Conservation (phyloP, 2,888 invertebrate species). For the Platycheirus albimanus region DNA sequence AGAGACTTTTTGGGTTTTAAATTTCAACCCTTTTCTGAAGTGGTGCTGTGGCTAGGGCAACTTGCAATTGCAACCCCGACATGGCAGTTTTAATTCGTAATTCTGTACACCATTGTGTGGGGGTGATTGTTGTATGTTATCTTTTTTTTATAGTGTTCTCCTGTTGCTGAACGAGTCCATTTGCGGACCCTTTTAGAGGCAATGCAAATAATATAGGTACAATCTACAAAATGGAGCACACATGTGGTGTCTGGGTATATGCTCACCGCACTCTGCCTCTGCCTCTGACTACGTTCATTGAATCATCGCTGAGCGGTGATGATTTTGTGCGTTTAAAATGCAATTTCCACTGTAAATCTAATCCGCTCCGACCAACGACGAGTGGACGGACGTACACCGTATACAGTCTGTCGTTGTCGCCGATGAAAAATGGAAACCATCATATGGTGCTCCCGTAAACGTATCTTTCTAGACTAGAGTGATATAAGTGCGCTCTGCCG, state of each 20-base stretch:
- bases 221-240: slow-evolving; percentile 48
- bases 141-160: slow-evolving; percentile 26
- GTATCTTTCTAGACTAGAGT: slow-evolving; percentile 9
- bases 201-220: slow-evolving; percentile 26
- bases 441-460: slow-evolving; percentile 35
- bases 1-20: slow-evolving; percentile 43
- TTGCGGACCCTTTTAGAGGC: slow-evolving; percentile 59
- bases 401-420: slow-evolving; percentile 4
- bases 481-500: slow-evolving; percentile 44
- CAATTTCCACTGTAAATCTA: slow-evolving; percentile 70
- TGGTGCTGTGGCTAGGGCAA: background rate
- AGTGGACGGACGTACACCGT: background rate
- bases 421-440: slow-evolving; percentile 44
- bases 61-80: background rate
- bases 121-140: slow-evolving; percentile 18
- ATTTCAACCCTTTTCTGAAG: slow-evolving; percentile 56
- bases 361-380: slow-evolving; percentile 28
- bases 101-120: slow-evolving; percentile 52
- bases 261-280: background rate
- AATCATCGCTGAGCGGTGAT: slow-evolving; percentile 69
- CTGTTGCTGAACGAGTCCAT: slow-evolving; percentile 46
- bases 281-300: slow-evolving; percentile 53
- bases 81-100: slow-evolving; percentile 48
- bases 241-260: background rate
- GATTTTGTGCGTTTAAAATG: slow-evolving; percentile 72